Evolutionary conservation across 2,797 vertebrate genomes (phyloP), one percentile per base, ranked within the genome.

Genomic region (Xyrichtys novacula): DNA sequence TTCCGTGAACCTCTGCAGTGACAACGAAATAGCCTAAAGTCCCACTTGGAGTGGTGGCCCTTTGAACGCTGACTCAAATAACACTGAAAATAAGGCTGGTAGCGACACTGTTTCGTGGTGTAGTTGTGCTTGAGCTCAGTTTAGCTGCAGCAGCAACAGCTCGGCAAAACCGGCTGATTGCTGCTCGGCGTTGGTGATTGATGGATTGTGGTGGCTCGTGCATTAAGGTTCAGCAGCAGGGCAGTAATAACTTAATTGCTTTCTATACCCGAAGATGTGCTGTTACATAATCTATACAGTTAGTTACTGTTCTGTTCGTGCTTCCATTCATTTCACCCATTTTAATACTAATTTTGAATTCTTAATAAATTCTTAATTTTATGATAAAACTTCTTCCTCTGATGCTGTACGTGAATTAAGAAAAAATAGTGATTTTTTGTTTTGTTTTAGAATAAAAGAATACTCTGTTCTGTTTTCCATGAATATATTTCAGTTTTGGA

Each of bases 21-120:
- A 83, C 76, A 32, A 62, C 65, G 74, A 86, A 76, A 84, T 63
- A 69, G 73, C 67, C 63, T 52, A 23, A 1, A 58, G 53, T 83
- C 74, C 74, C 65, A 22, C 57, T 68, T 66, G 71, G 39, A 74
- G 31, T 42, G 65, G 70, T 38, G 50, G 63, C 52, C 55, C 55
- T 87, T 84, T 88, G 83, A 87, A 88, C 55, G 42, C 56, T 48
- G 71, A 76, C 79, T 89, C 66, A 71, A 80, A 81, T 76, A 83
- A 84, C 74, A 80, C 74, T 83, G 65, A 79, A 76, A 81, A 76
- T 56, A 73, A 57, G 23, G 57, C 69, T 66, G 48, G 79, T 68
- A 78, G 66, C 78, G 62, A 25, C 22, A 5, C 32, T 25, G 71
- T 43, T 31, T 68, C 62, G 65, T 28, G 22, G 48, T 28, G 4